Base-by-base conservation (phyloP, 2,797 vertebrate species). In the Mallotus villosus region DNA sequence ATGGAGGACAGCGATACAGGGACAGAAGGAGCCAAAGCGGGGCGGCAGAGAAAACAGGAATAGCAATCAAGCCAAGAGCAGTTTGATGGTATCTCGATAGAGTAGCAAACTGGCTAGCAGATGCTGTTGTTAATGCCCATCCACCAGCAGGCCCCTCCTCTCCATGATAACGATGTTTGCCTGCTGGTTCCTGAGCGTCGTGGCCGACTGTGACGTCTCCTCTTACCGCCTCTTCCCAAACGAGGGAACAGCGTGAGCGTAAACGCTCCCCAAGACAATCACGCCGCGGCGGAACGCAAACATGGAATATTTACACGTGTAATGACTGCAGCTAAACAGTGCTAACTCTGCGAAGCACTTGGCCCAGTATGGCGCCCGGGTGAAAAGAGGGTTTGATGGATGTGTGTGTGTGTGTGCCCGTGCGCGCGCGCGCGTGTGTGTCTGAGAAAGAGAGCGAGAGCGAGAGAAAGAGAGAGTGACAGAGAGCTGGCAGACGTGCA, bases 61-160 rank as follows among this genome's bases (percentile, higher is more conserved):
- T 7, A 55, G 51, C 51, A 55, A 55, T 55, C 51, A 55, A 55
- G 16, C 51, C 19, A 55, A 55, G 16, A 17, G 51, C 51, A n/a
- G 19, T 55, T 55, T 55, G 51, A 55, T 55, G 16, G 17, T 17
- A 55, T 55, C 51, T 55, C 7, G 19, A n/a, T n/a, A n/a, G 51
- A n/a, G 51, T 55, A 55, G 51, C 51, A n/a, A 55, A n/a, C 51
- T 55, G 51, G 51, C 51, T 55, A 55, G 19, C 51, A 55, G 51
- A 55, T 55, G 51, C 51, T 55, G 51, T 55, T 55, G 51, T 55
- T 55, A 55, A 55, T 19, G 51, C 19, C 19, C 19, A 8, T 4
- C 0, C 17, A 55, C 17, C 51, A 55, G 19, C 4, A 4, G 16
- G 16, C 51, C 19, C 51, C 16, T n/a, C 51, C 51, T 55, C 17